A percentile compares a stretch with the other conserved stretches of the same genome.
Conservation (phyloP, 1,140 invertebrate genomes). For the Oedothorax gibbosus region DNA sequence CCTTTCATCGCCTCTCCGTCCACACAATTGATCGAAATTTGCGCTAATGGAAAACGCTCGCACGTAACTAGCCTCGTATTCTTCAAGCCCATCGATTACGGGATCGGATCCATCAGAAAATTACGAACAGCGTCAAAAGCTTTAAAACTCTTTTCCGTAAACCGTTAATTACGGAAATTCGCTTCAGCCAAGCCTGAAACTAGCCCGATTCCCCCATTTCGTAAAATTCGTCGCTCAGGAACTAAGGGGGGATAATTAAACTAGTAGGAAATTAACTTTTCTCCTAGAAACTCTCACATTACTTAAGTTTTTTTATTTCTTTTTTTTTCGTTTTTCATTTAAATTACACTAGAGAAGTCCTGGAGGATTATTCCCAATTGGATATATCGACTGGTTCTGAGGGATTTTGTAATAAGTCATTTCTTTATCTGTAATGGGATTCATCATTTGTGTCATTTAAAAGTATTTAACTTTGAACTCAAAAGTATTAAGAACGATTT, state of each 20-base stretch:
- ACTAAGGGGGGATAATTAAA: constrained; percentile 50
- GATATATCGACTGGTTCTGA: constrained; percentile 15
- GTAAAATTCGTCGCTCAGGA: constrained; percentile 18
- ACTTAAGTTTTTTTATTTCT: constrained; percentile 11
- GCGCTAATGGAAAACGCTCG: constrained; percentile 24
- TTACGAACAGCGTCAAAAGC: constrained; percentile 28
- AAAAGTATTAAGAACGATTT: too few species aligned
- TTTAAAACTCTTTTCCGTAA: constrained; percentile 53
- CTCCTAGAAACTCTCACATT: constrained; percentile 27
- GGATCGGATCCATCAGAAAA: constrained; percentile 52
- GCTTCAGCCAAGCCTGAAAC: constrained; percentile 36
- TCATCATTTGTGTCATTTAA: too few species aligned
- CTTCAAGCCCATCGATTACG: constrained; percentile 33
- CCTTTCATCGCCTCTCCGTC: too few species aligned
- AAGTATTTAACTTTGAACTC: too few species aligned
- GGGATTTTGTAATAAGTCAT: constrained; percentile 13
- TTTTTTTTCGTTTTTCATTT: constrained; percentile 25
- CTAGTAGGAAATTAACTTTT: constrained; percentile 52
- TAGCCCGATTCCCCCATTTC: constrained; percentile 16
- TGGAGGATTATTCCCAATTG: constrained; percentile 41
- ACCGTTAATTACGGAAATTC: constrained; percentile 56
- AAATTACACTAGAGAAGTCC: constrained; percentile 34
- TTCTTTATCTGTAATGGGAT: too few species aligned
- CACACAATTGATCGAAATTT: not conserved
- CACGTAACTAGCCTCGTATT: constrained; percentile 33